Conservation (phyloP, 2,797 vertebrate genomes). For the Gymnopithys bicolor region DNA sequence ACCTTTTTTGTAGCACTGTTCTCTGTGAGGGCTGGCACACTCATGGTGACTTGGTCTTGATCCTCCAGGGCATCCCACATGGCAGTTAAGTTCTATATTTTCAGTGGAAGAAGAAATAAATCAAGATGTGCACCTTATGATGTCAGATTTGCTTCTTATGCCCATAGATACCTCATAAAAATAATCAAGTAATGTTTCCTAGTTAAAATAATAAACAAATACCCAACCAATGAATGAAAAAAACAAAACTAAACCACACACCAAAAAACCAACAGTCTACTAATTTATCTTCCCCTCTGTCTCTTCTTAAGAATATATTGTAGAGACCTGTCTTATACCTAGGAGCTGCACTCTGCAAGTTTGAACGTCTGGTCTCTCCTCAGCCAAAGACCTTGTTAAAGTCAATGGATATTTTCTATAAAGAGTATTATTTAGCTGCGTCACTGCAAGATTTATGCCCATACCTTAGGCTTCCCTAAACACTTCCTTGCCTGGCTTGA, state of each 20-base stretch:
- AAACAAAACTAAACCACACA: neutral
- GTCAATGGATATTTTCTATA: neutral
- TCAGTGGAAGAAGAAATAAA: neutral
- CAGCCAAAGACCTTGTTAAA: neutral
- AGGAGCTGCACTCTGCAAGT: neutral
- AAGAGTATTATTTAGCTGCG: neutral
- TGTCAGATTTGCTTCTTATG: neutral
- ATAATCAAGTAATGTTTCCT: neutral
- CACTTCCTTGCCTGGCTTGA: neutral
- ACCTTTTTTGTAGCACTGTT: neutral
- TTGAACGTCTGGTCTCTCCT: neutral
- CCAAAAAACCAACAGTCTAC: neutral
- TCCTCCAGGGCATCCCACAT: rapidly evolving
- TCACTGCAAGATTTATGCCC: slow-evolving; percentile 24
- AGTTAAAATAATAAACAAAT: neutral
- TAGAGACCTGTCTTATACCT: neutral
- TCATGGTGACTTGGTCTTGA: neutral
- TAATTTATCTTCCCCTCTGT: neutral
- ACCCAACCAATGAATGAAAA: too few species aligned
- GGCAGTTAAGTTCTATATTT: neutral
- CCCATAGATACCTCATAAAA: neutral
- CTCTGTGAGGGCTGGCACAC: neutral
- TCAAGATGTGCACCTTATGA: neutral
- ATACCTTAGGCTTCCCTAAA: neutral
- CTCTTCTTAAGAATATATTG: neutral